Evolutionary conservation across 2,888 invertebrate genomes (phyloP).

Genomic region (Melanostoma scalare): DNA sequence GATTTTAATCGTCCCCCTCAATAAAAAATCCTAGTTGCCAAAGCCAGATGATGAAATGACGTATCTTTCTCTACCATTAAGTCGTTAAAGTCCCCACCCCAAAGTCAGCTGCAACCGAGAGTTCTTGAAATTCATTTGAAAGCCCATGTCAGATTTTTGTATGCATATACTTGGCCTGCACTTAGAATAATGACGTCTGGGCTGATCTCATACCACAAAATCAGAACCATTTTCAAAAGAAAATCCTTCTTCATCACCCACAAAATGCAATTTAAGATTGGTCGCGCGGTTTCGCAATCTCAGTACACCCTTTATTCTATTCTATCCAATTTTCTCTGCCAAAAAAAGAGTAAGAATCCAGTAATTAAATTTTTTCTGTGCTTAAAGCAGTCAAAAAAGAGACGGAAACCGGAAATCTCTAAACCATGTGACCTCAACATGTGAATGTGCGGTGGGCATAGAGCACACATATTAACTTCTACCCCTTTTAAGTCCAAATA

Average conservation of each 20-base stretch:
- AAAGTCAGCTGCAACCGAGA: not conserved
- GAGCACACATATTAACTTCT: slow-evolving; percentile 58
- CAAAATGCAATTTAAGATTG: slow-evolving; percentile 61
- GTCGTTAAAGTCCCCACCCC: not conserved
- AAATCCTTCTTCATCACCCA: slow-evolving; percentile 22
- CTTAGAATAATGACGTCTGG: slow-evolving; percentile 62
- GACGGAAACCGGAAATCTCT: slow-evolving; percentile 29
- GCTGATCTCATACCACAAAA: not conserved
- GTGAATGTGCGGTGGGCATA: slow-evolving; percentile 16
- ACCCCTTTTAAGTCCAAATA: slow-evolving; percentile 18
- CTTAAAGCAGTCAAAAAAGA: not conserved
- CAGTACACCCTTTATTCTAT: slow-evolving; percentile 41
- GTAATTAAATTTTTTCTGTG: slow-evolving; percentile 55
- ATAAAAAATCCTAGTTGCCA: no score
- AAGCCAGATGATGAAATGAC: no score
- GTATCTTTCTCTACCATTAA: not conserved
- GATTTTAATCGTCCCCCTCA: no score
- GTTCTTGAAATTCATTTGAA: slow-evolving; percentile 32
- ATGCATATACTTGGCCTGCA: slow-evolving; percentile 21
- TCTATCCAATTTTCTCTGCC: not conserved
- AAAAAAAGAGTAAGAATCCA: slow-evolving; percentile 13
- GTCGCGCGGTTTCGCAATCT: slow-evolving; percentile 25
- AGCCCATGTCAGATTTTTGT: slow-evolving; percentile 19
- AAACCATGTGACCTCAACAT: slow-evolving; percentile 52
- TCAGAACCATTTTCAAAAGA: slow-evolving; percentile 14